phyloP scores from a whole-genome alignment of 1,140 invertebrate species.

The Drosophila kohkoa region DNA sequence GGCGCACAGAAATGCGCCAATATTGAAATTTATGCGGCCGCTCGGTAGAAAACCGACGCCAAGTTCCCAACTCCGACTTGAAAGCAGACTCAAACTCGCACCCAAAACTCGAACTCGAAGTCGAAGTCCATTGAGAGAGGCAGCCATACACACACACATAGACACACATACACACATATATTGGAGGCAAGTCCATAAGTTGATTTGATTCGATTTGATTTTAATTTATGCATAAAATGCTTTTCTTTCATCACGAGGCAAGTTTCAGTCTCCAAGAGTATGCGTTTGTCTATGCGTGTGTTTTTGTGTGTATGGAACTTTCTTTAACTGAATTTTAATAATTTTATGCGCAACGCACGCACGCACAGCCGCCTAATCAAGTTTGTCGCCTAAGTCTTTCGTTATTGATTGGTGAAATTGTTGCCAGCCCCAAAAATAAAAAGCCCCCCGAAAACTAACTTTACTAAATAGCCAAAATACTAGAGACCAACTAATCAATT shows the following conservation, averaged over 20 bases:
- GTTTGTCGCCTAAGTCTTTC: slow-evolving; percentile 82
- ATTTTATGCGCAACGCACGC: slow-evolving; percentile 75
- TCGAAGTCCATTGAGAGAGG: slow-evolving; percentile 4
- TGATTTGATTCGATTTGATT: slow-evolving; percentile 82
- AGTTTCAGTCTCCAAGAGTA: slow-evolving; percentile 38
- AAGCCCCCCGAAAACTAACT: no score
- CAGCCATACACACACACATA: background rate
- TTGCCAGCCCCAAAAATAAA: slow-evolving; percentile 42
- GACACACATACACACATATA: background rate
- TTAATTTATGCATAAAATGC: slow-evolving; percentile 82
- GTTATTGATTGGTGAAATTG: slow-evolving; percentile 83
- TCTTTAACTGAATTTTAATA: slow-evolving; percentile 84
- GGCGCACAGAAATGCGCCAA: slow-evolving; percentile 76
- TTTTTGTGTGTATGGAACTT: slow-evolving; percentile 58
- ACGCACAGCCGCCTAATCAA: slow-evolving; percentile 67
- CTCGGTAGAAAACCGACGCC: slow-evolving; percentile 17
- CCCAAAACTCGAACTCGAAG: slow-evolving; percentile 7
- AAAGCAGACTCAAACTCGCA: slow-evolving; percentile 13
- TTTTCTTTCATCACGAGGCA: slow-evolving; percentile 79
- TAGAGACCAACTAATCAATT: slow-evolving; percentile 5
- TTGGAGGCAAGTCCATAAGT: slow-evolving; percentile 48
- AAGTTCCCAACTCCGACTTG: slow-evolving; percentile 1
- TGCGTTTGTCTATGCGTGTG: background rate
- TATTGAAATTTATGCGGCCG: slow-evolving; percentile 78
- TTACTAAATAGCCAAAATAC: no score